Conservation (phyloP, 2,888 invertebrate genomes). For the Exocentrus adspersus region DNA sequence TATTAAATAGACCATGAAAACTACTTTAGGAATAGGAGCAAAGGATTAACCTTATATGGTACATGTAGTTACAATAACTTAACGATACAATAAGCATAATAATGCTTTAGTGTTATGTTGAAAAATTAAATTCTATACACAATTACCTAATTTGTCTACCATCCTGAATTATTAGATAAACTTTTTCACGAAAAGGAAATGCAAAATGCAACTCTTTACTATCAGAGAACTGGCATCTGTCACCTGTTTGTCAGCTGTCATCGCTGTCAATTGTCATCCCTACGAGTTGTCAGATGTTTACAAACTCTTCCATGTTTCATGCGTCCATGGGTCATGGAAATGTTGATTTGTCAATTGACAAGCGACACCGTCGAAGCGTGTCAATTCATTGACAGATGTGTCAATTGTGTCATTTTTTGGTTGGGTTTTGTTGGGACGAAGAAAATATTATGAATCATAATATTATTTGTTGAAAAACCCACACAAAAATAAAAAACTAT, state of each 20-base stretch:
- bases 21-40: constrained; percentile 30
- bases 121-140: constrained; percentile 36
- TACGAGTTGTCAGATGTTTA: constrained; percentile 3
- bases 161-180: constrained; percentile 56
- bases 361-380: too few relatives aligned
- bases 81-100: background rate
- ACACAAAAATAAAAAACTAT: constrained; percentile 26
- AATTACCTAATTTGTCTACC: constrained; percentile 72
- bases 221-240: background rate
- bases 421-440: too few relatives aligned
- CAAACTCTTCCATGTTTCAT: too few relatives aligned
- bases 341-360: too few relatives aligned
- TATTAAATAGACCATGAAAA: constrained; percentile 58
- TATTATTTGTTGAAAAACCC: constrained; percentile 15
- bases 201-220: constrained; percentile 18
- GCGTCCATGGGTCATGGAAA: too few relatives aligned
- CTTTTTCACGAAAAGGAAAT: constrained; percentile 1
- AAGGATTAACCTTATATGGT: constrained; percentile 50
- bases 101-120: background rate
- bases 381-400: background rate
- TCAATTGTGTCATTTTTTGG: too few relatives aligned
- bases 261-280: constrained; percentile 4
- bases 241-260: background rate
- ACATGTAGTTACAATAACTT: background rate
- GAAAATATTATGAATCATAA: constrained; percentile 1